These are phyloP conservation scores for Macquaria ambigua DNA, from an alignment of 2,113 vertebrate genomes.

Conservation along the genomic window DNA sequence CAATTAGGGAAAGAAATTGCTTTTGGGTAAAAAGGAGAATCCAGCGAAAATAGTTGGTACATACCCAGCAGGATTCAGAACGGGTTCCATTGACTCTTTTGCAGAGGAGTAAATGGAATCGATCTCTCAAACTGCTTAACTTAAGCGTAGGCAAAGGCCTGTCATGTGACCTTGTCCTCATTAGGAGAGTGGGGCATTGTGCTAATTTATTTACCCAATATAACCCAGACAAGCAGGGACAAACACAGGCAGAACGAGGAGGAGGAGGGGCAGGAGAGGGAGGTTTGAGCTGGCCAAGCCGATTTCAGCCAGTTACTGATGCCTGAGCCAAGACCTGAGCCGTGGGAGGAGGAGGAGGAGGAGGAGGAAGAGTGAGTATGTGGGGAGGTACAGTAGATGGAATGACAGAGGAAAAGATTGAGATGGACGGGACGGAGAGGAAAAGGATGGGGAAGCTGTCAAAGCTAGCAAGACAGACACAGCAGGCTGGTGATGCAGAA, in stretches of 20 bases:
- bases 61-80: slow-evolving; percentile 65
- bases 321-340: slow-evolving; percentile 42
- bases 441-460: slow-evolving; percentile 25
- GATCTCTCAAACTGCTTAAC: slow-evolving; percentile 75
- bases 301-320: slow-evolving; percentile 56
- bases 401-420: slow-evolving; percentile 21
- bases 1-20: slow-evolving; percentile 41
- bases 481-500: slow-evolving; percentile 14
- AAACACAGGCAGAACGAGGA: slow-evolving; percentile 20
- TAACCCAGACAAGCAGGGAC: slow-evolving; percentile 54
- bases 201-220: slow-evolving; percentile 78
- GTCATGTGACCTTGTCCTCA: slow-evolving; percentile 78
- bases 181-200: slow-evolving; percentile 70
- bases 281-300: slow-evolving; percentile 53
- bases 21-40: slow-evolving; percentile 4
- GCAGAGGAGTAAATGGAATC: slow-evolving; percentile 69
- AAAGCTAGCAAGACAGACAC: slow-evolving; percentile 7
- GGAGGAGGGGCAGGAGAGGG: slow-evolving; percentile 11
- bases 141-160: slow-evolving; percentile 66
- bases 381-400: neutral
- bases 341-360: neutral
- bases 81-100: slow-evolving; percentile 76
- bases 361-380: neutral
- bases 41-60: slow-evolving; percentile 54
- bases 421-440: slow-evolving; percentile 23